phyloP scores from a whole-genome alignment of 2,113 vertebrate genomes.

The Podocnemis expansa region DNA sequence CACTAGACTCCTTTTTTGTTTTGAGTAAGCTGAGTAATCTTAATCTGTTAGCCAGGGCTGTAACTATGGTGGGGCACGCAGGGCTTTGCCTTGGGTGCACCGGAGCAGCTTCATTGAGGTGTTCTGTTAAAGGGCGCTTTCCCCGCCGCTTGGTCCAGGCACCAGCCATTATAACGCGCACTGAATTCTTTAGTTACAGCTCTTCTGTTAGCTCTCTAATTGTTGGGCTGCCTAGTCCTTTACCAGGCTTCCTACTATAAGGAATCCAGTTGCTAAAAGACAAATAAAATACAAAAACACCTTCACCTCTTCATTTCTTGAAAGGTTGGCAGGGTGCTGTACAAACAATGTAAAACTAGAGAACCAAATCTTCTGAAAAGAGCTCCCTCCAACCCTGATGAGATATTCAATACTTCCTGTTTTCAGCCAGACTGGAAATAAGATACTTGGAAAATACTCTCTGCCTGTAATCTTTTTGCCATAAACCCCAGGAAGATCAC shows the following conservation, averaged over 20 bases:
- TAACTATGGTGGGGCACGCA: too few relatives aligned
- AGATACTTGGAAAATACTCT: neutral
- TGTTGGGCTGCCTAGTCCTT: neutral
- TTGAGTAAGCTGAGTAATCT: too few relatives aligned
- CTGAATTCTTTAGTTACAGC: too few relatives aligned
- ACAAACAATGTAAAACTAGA: neutral
- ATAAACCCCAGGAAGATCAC: neutral
- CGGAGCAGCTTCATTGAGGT: too few relatives aligned
- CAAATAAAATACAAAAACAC: neutral
- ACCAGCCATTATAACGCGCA: too few relatives aligned
- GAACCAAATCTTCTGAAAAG: neutral
- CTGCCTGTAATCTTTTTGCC: neutral
- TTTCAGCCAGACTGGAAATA: neutral
- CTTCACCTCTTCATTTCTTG: neutral
- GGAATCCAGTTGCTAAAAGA: neutral
- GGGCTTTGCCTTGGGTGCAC: too few relatives aligned
- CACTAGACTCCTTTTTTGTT: too few relatives aligned
- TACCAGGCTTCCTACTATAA: neutral
- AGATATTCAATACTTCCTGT: neutral
- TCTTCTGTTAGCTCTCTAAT: neutral
- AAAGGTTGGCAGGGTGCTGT: neutral
- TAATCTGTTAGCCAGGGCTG: too few relatives aligned
- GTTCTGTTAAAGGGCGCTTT: too few relatives aligned
- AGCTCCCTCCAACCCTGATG: neutral
- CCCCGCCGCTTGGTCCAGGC: too few relatives aligned